Evolutionary conservation across 1,140 invertebrate genomes (phyloP).

Genomic region (Drosophila sturtevanti): DNA sequence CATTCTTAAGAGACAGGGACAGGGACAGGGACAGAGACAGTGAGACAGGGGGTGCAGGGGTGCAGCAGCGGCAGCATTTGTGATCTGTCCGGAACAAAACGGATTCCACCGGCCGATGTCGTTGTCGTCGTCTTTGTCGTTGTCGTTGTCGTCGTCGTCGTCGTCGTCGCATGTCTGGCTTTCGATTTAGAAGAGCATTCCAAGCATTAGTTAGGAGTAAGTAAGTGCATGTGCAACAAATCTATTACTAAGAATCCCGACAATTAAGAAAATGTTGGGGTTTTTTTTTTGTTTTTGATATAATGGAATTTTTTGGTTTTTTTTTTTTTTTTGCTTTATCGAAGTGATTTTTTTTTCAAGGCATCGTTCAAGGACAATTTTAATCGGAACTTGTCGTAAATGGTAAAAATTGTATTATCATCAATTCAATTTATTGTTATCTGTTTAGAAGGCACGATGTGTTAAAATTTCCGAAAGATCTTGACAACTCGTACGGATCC

Average conservation of each 20-base stretch:
- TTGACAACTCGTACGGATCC: too few relatives aligned
- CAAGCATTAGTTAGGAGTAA: background rate
- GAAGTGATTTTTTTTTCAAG: too few relatives aligned
- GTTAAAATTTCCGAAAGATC: too few relatives aligned
- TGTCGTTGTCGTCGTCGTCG: constrained; percentile 5
- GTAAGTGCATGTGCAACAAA: background rate
- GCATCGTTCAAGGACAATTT: too few relatives aligned
- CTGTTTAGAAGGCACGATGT: too few relatives aligned
- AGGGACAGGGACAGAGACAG: constrained; percentile 27
- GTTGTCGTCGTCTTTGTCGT: background rate
- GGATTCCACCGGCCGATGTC: constrained; percentile 36
- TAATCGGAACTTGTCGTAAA: too few relatives aligned
- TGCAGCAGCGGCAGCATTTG: constrained; percentile 1
- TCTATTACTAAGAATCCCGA: background rate
- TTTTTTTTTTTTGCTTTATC: too few relatives aligned
- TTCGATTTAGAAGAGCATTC: constrained; percentile 18
- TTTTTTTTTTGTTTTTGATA: too few relatives aligned
- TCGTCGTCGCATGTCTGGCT: constrained; percentile 16
- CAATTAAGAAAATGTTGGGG: background rate
- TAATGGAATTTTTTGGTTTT: too few relatives aligned
- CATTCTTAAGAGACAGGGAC: constrained; percentile 17
- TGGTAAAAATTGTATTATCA: too few relatives aligned
- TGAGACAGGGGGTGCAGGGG: background rate
- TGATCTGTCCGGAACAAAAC: constrained; percentile 51
- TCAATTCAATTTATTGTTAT: too few relatives aligned